A percentile compares a stretch with the other conserved stretches of the same genome.
Conservation (phyloP, 2,113 vertebrate species). For the Falcunculus frontatus region DNA sequence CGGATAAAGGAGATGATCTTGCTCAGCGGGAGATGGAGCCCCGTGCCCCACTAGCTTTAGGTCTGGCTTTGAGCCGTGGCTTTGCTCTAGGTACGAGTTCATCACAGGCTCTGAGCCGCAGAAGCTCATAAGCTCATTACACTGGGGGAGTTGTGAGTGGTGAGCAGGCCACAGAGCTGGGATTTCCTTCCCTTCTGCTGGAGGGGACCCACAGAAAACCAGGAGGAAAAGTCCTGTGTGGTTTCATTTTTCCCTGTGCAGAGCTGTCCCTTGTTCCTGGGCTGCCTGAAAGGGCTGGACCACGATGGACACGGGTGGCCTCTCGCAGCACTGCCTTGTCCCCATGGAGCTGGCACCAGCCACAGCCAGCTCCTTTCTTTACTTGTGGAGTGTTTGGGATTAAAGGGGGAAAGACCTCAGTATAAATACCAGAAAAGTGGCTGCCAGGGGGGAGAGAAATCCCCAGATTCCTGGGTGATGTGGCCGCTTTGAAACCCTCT, state of each 20-base stretch:
- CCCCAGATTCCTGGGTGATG: neutral
- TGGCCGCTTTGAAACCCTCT: neutral
- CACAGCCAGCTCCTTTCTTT: neutral
- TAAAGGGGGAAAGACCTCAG: neutral
- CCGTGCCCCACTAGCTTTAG: neutral
- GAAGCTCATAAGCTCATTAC: conserved; percentile 35
- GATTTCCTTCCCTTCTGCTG: neutral
- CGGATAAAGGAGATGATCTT: conserved; percentile 4
- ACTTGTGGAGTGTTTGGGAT: neutral
- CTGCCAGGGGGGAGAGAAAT: neutral
- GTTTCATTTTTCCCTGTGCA: neutral
- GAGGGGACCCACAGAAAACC: neutral
- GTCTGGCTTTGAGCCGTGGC: neutral
- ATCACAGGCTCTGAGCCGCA: neutral
- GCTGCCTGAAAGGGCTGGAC: neutral
- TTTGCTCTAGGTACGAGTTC: neutral
- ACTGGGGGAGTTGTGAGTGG: accelerated
- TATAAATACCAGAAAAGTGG: neutral
- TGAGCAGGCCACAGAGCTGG: neutral
- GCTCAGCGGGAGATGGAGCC: accelerated
- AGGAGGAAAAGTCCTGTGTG: neutral
- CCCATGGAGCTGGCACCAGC: neutral
- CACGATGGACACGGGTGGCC: neutral
- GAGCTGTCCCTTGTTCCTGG: neutral
- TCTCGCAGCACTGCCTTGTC: neutral